Conservation (phyloP, 1,140 invertebrate species). For the Zeugodacus cucurbitae region DNA sequence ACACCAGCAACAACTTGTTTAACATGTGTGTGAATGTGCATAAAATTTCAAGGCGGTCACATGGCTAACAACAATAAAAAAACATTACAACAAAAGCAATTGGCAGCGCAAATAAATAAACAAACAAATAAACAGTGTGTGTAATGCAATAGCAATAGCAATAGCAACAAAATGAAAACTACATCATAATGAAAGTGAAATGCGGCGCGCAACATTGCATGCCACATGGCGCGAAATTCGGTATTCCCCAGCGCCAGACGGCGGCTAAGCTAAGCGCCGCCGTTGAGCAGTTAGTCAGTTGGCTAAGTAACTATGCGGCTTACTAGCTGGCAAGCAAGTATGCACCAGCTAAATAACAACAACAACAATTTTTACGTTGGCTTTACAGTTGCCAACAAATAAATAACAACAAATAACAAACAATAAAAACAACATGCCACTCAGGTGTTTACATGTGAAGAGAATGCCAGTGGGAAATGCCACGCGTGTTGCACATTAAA, state of each 20-base stretch:
- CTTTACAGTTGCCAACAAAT: not conserved
- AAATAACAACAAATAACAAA: not conserved
- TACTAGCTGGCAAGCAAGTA: not conserved
- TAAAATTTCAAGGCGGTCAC: not conserved
- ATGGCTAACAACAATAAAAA: not conserved
- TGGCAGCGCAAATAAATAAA: not conserved
- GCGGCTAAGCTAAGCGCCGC: not conserved
- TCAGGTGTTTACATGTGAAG: not conserved
- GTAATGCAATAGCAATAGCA: not conserved
- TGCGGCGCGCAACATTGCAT: not conserved
- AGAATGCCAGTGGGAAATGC: not conserved
- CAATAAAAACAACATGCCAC: not conserved
- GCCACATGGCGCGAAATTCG: conserved; percentile 12
- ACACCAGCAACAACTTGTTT: not conserved
- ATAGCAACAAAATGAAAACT: conserved; percentile 28
- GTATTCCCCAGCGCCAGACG: conserved; percentile 16
- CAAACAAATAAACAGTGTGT: not conserved
- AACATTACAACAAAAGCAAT: not conserved
- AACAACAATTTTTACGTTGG: not conserved
- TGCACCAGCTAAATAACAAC: not conserved
- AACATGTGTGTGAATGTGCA: not conserved
- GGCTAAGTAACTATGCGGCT: not conserved
- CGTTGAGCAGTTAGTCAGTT: not conserved
- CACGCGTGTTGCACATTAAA: not conserved
- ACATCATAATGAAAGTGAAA: conserved; percentile 38